Percentiles rank a stretch among this genome's conserved stretches.
These are phyloP conservation scores for Simalia tracyae DNA, from an alignment of 2,797 vertebrate species.

Conservation along the genomic window DNA sequence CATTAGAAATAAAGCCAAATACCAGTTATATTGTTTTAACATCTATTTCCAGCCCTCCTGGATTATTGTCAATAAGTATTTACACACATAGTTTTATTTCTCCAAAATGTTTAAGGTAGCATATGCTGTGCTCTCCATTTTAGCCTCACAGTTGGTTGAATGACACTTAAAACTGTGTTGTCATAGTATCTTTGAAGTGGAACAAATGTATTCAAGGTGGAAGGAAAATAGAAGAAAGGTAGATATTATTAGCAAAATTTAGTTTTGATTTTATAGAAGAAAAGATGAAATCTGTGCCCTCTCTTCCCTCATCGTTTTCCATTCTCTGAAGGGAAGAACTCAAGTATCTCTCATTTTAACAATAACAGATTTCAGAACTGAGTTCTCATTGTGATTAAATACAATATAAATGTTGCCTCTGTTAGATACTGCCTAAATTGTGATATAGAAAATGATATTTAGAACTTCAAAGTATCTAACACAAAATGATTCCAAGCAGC, in stretches of 20 bases:
- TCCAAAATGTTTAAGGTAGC: not conserved
- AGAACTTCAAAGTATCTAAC: not conserved
- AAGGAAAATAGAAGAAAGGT: not conserved
- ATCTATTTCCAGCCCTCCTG: rapidly evolving
- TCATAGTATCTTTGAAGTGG: not conserved
- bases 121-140: not conserved
- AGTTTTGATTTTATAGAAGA: not conserved
- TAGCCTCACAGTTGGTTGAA: not conserved
- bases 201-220: not conserved
- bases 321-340: not conserved
- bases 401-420: not conserved
- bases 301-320: not conserved
- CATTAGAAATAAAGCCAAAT: constrained; percentile 19
- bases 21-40: constrained; percentile 12
- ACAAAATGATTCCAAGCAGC: not conserved
- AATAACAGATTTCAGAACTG: not conserved
- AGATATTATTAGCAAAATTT: not conserved
- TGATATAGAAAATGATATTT: not conserved
- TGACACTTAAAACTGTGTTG: not conserved
- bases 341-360: not conserved
- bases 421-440: not conserved
- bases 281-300: not conserved
- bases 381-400: not conserved
- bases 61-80: not conserved
- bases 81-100: not conserved